A percentile compares a stretch with the other conserved stretches of the same genome.
These are phyloP conservation scores for Labia minor DNA, from an alignment of 2,888 invertebrate genomes.

Conservation along the genomic window DNA sequence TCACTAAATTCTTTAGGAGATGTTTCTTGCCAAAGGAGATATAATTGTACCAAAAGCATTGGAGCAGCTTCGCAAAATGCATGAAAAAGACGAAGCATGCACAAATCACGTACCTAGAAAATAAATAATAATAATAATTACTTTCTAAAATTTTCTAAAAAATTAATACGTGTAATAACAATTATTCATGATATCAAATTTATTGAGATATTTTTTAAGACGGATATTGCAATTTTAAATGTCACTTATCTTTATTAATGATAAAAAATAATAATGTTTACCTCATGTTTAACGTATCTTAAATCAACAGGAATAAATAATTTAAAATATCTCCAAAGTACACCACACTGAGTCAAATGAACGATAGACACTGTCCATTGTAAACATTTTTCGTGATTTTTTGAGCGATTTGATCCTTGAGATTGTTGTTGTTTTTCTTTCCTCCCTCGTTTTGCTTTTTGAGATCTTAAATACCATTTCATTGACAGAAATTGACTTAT, in stretches of 20 bases:
- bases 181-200: too few relatives aligned
- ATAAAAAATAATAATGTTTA: constrained; percentile 34
- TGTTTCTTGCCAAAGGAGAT: constrained; percentile 48
- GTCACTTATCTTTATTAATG: too few relatives aligned
- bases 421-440: constrained; percentile 26
- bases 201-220: neutral
- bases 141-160: too few relatives aligned
- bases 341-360: constrained; percentile 38
- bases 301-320: constrained; percentile 74
- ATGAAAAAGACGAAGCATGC: constrained; percentile 71
- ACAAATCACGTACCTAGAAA: constrained; percentile 43
- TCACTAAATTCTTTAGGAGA: constrained; percentile 50
- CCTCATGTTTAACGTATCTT: constrained; percentile 72
- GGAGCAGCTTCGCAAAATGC: constrained; percentile 83
- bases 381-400: constrained; percentile 32
- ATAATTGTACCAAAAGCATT: constrained; percentile 71
- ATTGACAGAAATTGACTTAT: constrained; percentile 66
- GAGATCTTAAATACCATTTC: constrained; percentile 55
- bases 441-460: constrained; percentile 24
- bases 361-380: constrained; percentile 54
- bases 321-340: constrained; percentile 60
- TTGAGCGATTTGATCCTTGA: neutral
- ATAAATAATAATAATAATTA: too few relatives aligned
- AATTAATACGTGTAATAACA: too few relatives aligned
- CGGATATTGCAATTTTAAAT: too few relatives aligned